A percentile compares a stretch with the other conserved stretches of the same genome.
Evolutionary conservation across 2,888 invertebrate genomes (phyloP).

Genomic region (Caenorhabditis imperialis): DNA sequence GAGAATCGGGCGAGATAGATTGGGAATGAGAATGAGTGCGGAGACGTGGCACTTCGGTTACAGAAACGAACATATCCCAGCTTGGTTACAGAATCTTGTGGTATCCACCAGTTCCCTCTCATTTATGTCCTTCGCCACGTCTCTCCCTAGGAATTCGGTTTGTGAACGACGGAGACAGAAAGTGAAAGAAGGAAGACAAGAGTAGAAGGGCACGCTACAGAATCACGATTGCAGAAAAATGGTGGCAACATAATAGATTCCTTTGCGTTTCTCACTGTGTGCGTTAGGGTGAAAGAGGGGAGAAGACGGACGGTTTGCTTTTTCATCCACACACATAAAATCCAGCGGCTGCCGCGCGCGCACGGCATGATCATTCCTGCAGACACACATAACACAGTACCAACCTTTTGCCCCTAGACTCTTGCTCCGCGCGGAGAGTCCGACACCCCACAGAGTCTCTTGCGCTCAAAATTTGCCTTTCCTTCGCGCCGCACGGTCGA

Average conservation of each 20-base stretch:
- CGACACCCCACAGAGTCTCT: conserved; percentile 24
- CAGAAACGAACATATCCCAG: conserved; percentile 3
- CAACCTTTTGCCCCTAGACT: conserved; percentile 23
- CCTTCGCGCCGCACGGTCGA: conserved; percentile 14
- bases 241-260: conserved; percentile 29
- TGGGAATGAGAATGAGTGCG: neutral
- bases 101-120: no score
- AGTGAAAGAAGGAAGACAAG: conserved; percentile 32
- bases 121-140: no score
- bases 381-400: conserved; percentile 40
- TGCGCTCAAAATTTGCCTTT: conserved; percentile 33
- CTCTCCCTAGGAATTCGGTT: conserved; percentile 27
- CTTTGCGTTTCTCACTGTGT: conserved; percentile 10
- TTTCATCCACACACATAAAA: conserved; percentile 24
- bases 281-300: conserved; percentile 7
- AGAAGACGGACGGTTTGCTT: conserved; percentile 19
- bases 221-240: conserved; percentile 17
- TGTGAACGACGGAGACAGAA: conserved; percentile 40
- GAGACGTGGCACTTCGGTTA: neutral
- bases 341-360: conserved; percentile 31
- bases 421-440: conserved; percentile 15
- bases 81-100: conserved; percentile 13
- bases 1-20: conserved; percentile 2
- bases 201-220: conserved; percentile 19
- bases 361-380: conserved; percentile 34